phyloP scores from a whole-genome alignment of 2,797 vertebrate genomes.

The Silurus lanzhouensis region DNA sequence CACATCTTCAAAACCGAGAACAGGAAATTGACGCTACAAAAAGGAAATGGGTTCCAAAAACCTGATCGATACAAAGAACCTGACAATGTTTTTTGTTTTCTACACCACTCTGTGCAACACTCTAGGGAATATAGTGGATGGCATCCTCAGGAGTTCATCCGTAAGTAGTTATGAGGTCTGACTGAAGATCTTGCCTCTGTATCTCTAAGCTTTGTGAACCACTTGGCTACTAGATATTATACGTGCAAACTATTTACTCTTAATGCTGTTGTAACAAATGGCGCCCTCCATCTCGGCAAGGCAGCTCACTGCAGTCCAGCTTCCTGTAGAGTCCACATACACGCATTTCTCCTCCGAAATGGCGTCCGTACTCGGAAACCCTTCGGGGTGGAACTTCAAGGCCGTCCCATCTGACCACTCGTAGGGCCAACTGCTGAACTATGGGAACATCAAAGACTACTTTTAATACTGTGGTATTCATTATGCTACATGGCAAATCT shows the following conservation, averaged over 20 bases:
- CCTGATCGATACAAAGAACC: not conserved
- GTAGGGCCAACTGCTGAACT: slow-evolving; percentile 75
- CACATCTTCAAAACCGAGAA: not conserved
- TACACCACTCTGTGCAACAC: not conserved
- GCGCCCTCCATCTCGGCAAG: slow-evolving; percentile 77
- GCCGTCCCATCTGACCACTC: slow-evolving; percentile 93
- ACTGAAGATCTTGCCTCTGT: not conserved
- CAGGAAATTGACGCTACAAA: not conserved
- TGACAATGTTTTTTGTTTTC: not conserved
- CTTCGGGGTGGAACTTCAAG: slow-evolving; percentile 69
- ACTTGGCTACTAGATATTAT: not conserved
- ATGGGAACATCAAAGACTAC: slow-evolving; percentile 14
- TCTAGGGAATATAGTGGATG: not conserved
- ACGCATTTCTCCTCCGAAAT: slow-evolving; percentile 77
- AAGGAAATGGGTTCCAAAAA: not conserved
- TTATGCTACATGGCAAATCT: not conserved
- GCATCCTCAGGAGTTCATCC: not conserved
- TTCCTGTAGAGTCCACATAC: slow-evolving; percentile 76
- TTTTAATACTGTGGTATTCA: not conserved
- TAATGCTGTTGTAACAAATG: slow-evolving; percentile 82
- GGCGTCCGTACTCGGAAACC: slow-evolving; percentile 58
- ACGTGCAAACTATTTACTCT: slow-evolving; percentile 63
- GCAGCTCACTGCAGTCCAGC: slow-evolving; percentile 80
- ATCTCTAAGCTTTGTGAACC: not conserved
- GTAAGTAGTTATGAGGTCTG: not conserved